Conservation (phyloP, 92 coral and sea anemone species). For the Epizoanthus ramosus region DNA sequence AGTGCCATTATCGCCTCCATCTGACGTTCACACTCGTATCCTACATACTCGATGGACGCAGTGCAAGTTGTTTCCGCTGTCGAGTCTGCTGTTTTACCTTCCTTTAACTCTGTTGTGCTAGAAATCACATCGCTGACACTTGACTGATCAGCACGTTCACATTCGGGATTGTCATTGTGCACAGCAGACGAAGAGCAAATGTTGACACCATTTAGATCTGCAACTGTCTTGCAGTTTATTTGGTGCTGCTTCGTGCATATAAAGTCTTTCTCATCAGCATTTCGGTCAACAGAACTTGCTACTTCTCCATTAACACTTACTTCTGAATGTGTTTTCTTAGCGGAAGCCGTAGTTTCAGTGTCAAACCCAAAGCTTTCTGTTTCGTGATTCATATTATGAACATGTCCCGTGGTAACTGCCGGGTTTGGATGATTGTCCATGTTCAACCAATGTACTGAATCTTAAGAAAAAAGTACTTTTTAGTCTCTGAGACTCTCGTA, state of each 20-base stretch:
- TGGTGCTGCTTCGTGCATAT: conserved; percentile 38
- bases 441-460: not conserved
- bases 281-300: not conserved
- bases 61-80: conserved; percentile 29
- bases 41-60: conserved; percentile 70
- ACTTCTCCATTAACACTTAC: conserved; percentile 21
- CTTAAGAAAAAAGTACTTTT: not conserved
- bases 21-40: conserved; percentile 91
- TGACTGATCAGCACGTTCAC: conserved; percentile 18
- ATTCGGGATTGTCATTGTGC: not conserved
- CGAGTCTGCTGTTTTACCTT: not conserved
- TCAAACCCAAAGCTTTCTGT: not conserved
- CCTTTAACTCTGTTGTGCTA: conserved; percentile 1
- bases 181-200: conserved; percentile 7
- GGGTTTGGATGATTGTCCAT: conserved; percentile 33
- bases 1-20: conserved; percentile 96
- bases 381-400: not conserved
- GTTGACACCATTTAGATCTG: conserved; percentile 78
- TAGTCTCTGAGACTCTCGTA: not conserved
- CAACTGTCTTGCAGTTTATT: conserved; percentile 48
- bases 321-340: conserved; percentile 27
- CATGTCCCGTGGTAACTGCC: not conserved
- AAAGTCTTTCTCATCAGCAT: conserved; percentile 12
- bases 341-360: conserved; percentile 19
- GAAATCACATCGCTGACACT: conserved; percentile 3